Evolutionary conservation across 2,888 invertebrate genomes (phyloP).

Genomic region (Pseudococcus viburni): DNA sequence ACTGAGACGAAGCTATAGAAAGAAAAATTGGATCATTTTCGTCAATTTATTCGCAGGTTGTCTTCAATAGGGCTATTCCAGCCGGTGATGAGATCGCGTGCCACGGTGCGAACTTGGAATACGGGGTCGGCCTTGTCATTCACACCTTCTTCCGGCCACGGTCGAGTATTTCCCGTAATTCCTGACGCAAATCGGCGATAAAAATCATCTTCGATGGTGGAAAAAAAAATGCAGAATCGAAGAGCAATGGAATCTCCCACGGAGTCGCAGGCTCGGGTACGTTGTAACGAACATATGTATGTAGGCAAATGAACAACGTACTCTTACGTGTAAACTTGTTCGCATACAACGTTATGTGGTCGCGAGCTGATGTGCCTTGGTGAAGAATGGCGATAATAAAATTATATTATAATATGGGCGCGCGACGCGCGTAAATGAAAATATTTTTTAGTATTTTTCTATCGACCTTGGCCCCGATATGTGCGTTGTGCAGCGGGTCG

Average conservation of each 20-base stretch:
- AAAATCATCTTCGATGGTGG: not conserved
- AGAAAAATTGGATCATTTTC: too few species aligned
- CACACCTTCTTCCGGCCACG: constrained; percentile 12
- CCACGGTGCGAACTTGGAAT: not conserved
- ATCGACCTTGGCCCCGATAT: constrained; percentile 3
- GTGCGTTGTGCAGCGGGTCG: not conserved
- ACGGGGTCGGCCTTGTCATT: not conserved
- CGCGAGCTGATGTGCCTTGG: not conserved
- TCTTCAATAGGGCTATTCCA: too few species aligned
- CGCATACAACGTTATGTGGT: not conserved
- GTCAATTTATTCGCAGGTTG: too few species aligned
- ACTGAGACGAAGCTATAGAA: too few species aligned
- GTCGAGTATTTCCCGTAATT: not conserved
- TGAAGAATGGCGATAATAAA: not conserved
- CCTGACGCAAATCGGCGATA: constrained; percentile 10
- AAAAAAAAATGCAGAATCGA: not conserved
- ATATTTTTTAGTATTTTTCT: constrained; percentile 8
- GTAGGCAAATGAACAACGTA: too few species aligned
- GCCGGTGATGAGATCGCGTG: too few species aligned
- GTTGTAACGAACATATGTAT: too few species aligned
- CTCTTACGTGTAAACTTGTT: not conserved
- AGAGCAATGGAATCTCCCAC: not conserved
- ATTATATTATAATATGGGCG: constrained; percentile 23
- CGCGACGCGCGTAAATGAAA: constrained; percentile 11
- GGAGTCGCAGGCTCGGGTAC: too few species aligned